Conservation (phyloP, 2,888 invertebrate species). For the Criorhina ranunculi region DNA sequence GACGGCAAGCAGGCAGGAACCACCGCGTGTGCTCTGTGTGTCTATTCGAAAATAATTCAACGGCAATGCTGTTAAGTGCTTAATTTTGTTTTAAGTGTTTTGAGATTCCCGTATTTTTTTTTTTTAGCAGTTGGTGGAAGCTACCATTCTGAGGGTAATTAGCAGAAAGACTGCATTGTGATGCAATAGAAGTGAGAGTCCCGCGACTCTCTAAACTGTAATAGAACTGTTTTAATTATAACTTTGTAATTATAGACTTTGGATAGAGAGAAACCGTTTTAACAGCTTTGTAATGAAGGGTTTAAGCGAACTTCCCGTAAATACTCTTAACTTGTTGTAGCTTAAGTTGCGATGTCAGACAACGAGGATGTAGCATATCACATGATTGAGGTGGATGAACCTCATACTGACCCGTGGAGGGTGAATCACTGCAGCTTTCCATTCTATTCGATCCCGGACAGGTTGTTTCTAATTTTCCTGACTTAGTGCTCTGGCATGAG, state of each 20-base stretch:
- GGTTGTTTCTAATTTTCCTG: too few relatives aligned
- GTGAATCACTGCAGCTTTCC: too few relatives aligned
- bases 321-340: background rate
- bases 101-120: conserved; percentile 24
- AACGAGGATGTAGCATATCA: too few relatives aligned
- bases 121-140: conserved; percentile 26
- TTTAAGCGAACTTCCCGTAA: too few relatives aligned
- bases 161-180: conserved; percentile 71
- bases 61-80: conserved; percentile 69
- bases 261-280: conserved; percentile 21
- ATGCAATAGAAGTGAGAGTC: conserved; percentile 53
- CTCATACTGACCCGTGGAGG: too few relatives aligned
- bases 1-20: conserved; percentile 30
- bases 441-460: too few relatives aligned
- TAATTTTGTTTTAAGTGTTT: conserved; percentile 70
- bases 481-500: too few relatives aligned
- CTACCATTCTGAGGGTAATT: conserved; percentile 67
- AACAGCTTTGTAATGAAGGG: background rate
- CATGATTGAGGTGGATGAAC: too few relatives aligned
- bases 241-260: conserved; percentile 67
- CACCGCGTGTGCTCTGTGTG: conserved; percentile 39
- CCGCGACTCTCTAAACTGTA: conserved; percentile 45
- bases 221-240: conserved; percentile 55
- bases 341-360: too few relatives aligned
- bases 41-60: conserved; percentile 69